Evolutionary conservation across 2,113 vertebrate genomes (phyloP).

Genomic region (Probosciger aterrimus): DNA sequence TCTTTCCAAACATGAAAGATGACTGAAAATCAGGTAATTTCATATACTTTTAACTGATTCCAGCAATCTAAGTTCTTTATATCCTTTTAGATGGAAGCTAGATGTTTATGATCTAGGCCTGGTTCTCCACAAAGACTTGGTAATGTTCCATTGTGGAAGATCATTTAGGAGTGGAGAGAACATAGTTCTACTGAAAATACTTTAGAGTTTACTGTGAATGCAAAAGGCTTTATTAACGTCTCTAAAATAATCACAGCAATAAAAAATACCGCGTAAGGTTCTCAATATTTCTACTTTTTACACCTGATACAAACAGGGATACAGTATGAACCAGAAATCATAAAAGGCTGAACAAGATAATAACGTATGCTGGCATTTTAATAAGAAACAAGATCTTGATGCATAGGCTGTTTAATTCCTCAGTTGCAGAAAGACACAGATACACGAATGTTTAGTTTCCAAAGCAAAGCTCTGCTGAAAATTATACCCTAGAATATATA

Average conservation of each 20-base stretch:
- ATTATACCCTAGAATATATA: slow-evolving; percentile 2
- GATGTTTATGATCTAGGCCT: neutral
- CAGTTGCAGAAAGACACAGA: neutral
- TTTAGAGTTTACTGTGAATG: neutral
- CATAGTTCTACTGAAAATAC: neutral
- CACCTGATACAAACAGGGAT: neutral
- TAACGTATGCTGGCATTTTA: neutral
- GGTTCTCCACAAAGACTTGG: neutral
- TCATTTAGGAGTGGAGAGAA: neutral
- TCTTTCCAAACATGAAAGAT: neutral
- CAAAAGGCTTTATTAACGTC: neutral
- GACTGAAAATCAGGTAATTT: neutral
- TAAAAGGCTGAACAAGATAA: neutral
- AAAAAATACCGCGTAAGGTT: neutral
- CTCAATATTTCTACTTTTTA: neutral
- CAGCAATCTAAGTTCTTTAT: neutral
- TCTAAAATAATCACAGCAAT: neutral
- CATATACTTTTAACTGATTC: neutral
- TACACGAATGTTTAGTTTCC: neutral
- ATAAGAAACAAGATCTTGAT: neutral
- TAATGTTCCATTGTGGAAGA: neutral
- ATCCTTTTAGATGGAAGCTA: neutral
- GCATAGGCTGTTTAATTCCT: neutral
- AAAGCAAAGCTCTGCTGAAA: slow-evolving; percentile 2
- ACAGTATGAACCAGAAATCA: neutral